Evolutionary conservation across 2,888 invertebrate genomes (phyloP), one percentile per base, ranked within the genome.

Genomic region (Drosophila paramelanica): DNA sequence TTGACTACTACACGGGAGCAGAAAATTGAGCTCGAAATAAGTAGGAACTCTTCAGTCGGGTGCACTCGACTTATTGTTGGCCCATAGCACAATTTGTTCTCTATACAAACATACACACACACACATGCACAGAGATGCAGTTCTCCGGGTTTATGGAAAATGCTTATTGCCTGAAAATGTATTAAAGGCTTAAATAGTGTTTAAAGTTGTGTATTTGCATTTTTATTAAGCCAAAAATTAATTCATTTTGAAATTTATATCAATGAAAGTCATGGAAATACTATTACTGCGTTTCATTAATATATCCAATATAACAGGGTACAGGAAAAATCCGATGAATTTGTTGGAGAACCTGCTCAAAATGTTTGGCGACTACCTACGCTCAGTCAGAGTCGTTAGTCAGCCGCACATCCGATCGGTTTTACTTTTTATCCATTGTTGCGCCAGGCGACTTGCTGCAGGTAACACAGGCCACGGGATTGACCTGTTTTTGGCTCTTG

Each of bases 361-460:
- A 53, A 41, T 46, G 8, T 31, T 47, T 61, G 38, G 36, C 36
- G 25, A 43, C 80, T 83, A 85, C 76, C 76, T 81, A 67, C 46
- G 55, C 17, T 53, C 56, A 53, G 61, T 57, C 46, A 42, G 51
- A 46, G 39, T 70, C 61, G 68, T 51, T 62, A 74, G 70, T 81
- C 70, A 84, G 67, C 66, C 72, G 77, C 84, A 86, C 79, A 83
- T 83, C 87, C 87, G 77, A 83, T 77, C 53, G 55, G 39, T 25
- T 55, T 58, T 13, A 36, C 36, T 36, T 13, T 13, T 13, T 41
- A 42, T 42, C 36, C 36, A 13, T 23, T 23, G 36, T 31, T 39
- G 50, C 31, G 45, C 20, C 33, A 31, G 20, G 55, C 56, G 39
- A 46, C 50, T 55, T 60, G 57, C 65, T 68, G 58, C 71, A 72